These are phyloP conservation scores for Ladona fulva DNA, from an alignment of 1,140 invertebrate species.

Conservation along the genomic window DNA sequence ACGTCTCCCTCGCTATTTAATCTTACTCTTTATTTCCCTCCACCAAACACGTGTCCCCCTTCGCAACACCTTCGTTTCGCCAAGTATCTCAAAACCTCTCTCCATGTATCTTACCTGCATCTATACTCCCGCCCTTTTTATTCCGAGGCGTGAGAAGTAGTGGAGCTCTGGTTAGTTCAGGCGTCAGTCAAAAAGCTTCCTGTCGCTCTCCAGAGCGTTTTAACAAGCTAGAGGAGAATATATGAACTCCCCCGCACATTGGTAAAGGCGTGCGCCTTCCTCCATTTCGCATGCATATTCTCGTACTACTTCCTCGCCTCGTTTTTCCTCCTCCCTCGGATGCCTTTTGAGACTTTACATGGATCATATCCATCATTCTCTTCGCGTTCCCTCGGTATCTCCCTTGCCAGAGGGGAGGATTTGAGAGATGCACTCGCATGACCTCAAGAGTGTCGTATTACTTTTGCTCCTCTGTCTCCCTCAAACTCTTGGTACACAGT, in stretches of 20 bases:
- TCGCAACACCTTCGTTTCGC: not conserved
- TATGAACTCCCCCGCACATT: not conserved
- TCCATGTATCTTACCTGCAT: not conserved
- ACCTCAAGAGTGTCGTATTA: not conserved
- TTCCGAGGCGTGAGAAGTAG: not conserved
- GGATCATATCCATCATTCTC: not conserved
- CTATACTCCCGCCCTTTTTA: not conserved
- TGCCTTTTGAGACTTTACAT: no score
- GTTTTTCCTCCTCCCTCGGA: not conserved
- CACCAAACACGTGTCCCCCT: not conserved
- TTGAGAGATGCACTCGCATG: not conserved
- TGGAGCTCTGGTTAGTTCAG: not conserved
- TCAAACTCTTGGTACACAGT: no score
- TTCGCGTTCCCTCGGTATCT: not conserved
- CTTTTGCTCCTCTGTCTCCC: not conserved
- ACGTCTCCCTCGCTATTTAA: not conserved
- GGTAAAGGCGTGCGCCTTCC: no score
- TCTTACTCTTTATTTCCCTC: not conserved
- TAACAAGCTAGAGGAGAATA: not conserved
- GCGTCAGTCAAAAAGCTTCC: not conserved
- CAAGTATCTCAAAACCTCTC: not conserved
- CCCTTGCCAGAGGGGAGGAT: not conserved
- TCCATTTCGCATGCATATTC: not conserved
- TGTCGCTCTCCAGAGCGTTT: not conserved
- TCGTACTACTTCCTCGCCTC: not conserved